Base-by-base conservation (phyloP, 2,888 invertebrate genomes). In the Lithophane leautieri region DNA sequence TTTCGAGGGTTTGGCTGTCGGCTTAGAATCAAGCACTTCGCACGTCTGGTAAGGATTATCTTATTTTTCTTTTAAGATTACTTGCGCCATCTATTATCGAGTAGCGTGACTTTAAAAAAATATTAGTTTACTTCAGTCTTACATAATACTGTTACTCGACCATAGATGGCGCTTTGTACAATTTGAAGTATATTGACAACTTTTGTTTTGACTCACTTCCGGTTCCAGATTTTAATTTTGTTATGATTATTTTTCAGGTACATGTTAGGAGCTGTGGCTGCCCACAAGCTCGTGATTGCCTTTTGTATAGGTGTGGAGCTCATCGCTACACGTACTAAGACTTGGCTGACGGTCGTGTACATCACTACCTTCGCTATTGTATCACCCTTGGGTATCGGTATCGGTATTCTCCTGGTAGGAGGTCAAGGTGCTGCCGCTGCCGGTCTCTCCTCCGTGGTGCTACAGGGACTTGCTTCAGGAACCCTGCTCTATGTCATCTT, bases 401-500 rank as follows among this genome's bases (percentile, higher is more conserved):
- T 98, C 78, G 98, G 98, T 42, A 97, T 98, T 79, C 92, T 97
- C 4, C 94, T 98, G 60, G 97, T 97, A 42, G 97, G 97, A 63
- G 97, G 97, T 2, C 94, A 96, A 68, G 97, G 97, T 0, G 97
- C 97, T 0, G 95, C 97, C 0, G 97, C 97, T 0, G 96, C 97
- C 2, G 97, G 97, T 34, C 95, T 98, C 12, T 95, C 97, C 25
- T 97, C 98, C 0, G 97, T 97, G 61, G 96, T 98, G 19, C 94
- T 97, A 22, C 98, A 99, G 96, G 99, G 99, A 6, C 94, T 99
- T 77, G 99, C 99, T 0, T 98, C 98, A 65, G 99, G 99, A 22
- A 99, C 99, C 0, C 97, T 99, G 62, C 95, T 99, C 7, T 99
- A 99, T 95, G 99, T 99, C 25, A 99, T 99, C n/a, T 99, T 99